Evolutionary conservation across 2,113 vertebrate genomes (phyloP).

Genomic region (Amblyornis subalaris): DNA sequence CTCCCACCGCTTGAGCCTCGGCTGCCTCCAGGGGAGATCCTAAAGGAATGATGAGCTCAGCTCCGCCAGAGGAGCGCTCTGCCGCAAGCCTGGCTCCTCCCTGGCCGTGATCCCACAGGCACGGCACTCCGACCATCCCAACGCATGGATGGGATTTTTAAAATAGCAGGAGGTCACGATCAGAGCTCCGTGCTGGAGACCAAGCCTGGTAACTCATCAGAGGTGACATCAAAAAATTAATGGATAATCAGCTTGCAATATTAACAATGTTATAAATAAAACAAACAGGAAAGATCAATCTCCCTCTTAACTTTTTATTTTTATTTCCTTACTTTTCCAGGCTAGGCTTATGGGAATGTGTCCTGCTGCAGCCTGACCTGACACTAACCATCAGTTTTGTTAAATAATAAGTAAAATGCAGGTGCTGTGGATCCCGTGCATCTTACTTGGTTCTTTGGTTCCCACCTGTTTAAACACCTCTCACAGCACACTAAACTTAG

Average conservation of each 20-base stretch:
- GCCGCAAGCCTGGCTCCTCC: neutral
- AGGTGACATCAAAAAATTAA: neutral
- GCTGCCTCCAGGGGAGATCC: neutral
- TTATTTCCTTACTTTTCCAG: neutral
- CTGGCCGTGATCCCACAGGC: accelerated
- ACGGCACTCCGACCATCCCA: neutral
- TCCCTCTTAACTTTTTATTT: neutral
- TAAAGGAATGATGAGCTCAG: neutral
- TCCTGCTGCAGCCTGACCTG: neutral
- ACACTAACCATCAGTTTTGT: neutral
- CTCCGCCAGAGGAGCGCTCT: accelerated
- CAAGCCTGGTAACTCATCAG: neutral
- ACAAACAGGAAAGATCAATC: neutral
- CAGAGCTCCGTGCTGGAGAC: neutral
- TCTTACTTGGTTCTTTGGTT: neutral
- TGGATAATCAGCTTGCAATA: neutral
- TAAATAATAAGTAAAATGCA: neutral
- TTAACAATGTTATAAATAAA: neutral
- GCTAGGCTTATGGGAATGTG: neutral
- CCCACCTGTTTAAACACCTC: neutral
- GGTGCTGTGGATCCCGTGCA: neutral
- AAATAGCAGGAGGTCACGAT: neutral
- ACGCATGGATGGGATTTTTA: accelerated
- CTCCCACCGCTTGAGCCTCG: neutral
- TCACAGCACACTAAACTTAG: neutral